Conservation (phyloP, 2,113 vertebrate genomes). For the Siniperca chuatsi region DNA sequence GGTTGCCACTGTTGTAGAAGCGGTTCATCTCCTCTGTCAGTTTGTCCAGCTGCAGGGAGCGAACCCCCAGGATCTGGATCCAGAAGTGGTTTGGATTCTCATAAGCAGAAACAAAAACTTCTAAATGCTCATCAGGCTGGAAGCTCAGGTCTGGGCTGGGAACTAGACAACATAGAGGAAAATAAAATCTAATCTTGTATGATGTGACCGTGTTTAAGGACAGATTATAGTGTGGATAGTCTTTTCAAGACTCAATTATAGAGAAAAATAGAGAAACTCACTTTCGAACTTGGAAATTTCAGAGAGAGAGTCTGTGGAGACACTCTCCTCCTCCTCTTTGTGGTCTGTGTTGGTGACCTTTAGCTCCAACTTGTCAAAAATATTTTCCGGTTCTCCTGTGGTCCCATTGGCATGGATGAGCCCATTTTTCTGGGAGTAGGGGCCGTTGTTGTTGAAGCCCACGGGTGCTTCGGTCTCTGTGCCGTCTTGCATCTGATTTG, state of each 20-base stretch:
- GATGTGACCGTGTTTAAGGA: background rate
- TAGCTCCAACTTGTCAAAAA: background rate
- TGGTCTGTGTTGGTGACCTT: slow-evolving; percentile 25
- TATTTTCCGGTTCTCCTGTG: background rate
- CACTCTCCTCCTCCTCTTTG: slow-evolving; percentile 14
- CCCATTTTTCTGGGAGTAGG: slow-evolving; percentile 49
- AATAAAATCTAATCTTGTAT: background rate
- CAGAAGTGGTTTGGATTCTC: slow-evolving; percentile 93
- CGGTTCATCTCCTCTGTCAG: slow-evolving; percentile 90
- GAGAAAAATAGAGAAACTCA: slow-evolving; percentile 65
- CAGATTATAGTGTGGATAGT: background rate
- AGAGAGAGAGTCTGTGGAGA: slow-evolving; percentile 59
- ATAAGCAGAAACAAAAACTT: slow-evolving; percentile 91
- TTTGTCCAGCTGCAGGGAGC: slow-evolving; percentile 90
- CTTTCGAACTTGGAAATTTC: slow-evolving; percentile 89
- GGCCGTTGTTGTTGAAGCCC: slow-evolving; percentile 59
- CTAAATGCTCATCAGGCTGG: slow-evolving; percentile 89
- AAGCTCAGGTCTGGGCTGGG: slow-evolving; percentile 93
- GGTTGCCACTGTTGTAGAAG: slow-evolving; percentile 80
- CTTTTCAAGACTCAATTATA: background rate
- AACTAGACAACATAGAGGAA: slow-evolving; percentile 76
- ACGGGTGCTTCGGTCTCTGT: slow-evolving; percentile 36
- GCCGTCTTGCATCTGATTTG: slow-evolving; percentile 25
- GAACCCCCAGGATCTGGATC: slow-evolving; percentile 91
- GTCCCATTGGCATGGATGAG: background rate